Base-by-base conservation (phyloP, 1,140 invertebrate genomes). In the Zophobas atratus region DNA sequence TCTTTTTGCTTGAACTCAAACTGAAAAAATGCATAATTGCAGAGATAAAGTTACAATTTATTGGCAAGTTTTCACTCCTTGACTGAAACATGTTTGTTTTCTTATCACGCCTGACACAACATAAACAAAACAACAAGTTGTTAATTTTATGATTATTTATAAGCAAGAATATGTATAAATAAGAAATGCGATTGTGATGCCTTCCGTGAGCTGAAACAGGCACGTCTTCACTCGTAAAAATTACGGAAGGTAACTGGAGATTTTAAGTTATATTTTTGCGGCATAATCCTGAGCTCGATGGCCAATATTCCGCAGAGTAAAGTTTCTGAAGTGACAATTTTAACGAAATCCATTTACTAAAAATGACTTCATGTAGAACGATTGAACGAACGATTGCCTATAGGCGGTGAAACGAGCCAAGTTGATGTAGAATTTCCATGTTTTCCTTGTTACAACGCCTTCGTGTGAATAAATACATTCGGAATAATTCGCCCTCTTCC, bases 261-360 rank as follows among this genome's bases (percentile, higher is more conserved):
- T 67, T 67, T 43, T 67, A 32, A n/a, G 60, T 33, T 20, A 43
- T 43, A 20, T 67, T 67, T 67, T 67, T 32, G 55, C 3, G 20
- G 36, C 6, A 8, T 56, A 56, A 56, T 56, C 34, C 35, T n/a
- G 2, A 8, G 2, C 56, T 56, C 55, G 55, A 56, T 56, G 55
- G 55, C n/a, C 55, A 56, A 56, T 60, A 60, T 60, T 20, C 35
- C 32, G 1, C 38, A 38, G 39, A 43, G 60, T 67, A 20, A 57
- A 57, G 55, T 57, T 57, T 57, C 39, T 67, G 60, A 67, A 67
- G 60, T 43, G 60, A 67, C 60, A 67, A 43, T 67, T 67, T 67
- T 46, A 67, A 41, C 36, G 38, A 67, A 67, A 67, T 63, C 57
- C 57, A 8, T 63, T 63, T 63, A 63, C 2, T 63, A 38, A 41